Percentiles rank a stretch among this genome's conserved stretches.
Evolutionary conservation across 2,113 vertebrate genomes (phyloP).

Genomic region (Pterocles orientalis): DNA sequence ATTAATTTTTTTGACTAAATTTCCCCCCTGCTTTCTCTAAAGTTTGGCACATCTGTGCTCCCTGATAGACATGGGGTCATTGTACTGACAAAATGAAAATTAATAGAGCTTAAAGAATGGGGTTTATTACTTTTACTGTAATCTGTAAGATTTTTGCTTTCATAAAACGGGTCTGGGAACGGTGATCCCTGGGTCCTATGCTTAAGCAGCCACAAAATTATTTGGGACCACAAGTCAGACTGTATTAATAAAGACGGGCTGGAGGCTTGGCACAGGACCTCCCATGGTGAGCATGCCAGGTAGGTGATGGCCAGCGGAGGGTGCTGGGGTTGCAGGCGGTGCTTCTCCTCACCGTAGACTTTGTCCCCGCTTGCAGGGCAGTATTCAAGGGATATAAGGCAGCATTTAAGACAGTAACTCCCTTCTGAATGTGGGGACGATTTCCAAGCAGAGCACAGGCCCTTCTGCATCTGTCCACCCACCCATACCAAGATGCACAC

Average conservation of each 20-base stretch:
- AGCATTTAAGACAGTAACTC: not conserved
- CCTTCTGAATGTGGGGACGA: accelerated
- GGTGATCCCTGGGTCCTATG: not conserved
- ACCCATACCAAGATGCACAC: accelerated
- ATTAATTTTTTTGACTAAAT: not conserved
- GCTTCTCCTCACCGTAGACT: accelerated
- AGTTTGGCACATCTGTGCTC: accelerated
- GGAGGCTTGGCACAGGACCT: accelerated
- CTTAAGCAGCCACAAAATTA: not conserved
- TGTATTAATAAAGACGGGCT: not conserved
- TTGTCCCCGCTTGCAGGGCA: not conserved
- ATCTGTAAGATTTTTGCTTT: not conserved
- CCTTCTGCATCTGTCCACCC: accelerated
- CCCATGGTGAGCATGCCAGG: accelerated
- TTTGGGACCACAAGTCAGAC: accelerated
- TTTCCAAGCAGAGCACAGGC: not conserved
- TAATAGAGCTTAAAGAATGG: not conserved
- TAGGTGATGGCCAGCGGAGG: not conserved
- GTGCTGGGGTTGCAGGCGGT: not conserved
- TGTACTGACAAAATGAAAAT: not conserved
- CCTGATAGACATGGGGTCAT: not conserved
- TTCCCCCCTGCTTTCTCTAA: accelerated
- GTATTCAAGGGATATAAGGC: not conserved
- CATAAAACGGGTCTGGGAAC: not conserved
- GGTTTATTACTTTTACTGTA: not conserved